A percentile compares a stretch with the other conserved stretches of the same genome.
These are phyloP conservation scores for Blastobasis lacticolella DNA, from an alignment of 2,888 invertebrate genomes.

Conservation along the genomic window DNA sequence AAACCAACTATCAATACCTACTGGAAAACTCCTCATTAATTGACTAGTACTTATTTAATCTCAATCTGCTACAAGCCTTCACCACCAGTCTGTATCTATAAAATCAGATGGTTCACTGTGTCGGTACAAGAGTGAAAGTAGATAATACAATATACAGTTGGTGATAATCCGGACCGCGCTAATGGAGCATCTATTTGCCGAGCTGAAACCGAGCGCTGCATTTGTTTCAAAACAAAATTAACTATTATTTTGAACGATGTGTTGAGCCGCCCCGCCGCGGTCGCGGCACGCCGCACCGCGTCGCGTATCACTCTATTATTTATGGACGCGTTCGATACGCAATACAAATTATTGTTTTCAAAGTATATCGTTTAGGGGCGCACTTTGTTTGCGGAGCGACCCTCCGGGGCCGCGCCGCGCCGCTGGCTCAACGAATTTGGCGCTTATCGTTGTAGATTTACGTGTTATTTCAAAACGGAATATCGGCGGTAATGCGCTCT, in stretches of 20 bases:
- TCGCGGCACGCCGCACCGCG: conserved; percentile 38
- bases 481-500: conserved; percentile 41
- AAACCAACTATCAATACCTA: too few species aligned
- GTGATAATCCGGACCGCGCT: too few species aligned
- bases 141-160: too few species aligned
- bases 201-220: too few species aligned
- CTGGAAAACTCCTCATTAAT: too few species aligned
- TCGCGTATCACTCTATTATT: conserved; percentile 73
- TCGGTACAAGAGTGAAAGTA: too few species aligned
- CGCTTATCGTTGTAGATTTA: conserved; percentile 39
- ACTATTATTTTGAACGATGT: conserved; percentile 2
- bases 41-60: too few species aligned
- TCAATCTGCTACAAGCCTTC: too few species aligned
- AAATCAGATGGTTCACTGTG: too few species aligned
- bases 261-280: conserved; percentile 34
- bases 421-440: conserved; percentile 35
- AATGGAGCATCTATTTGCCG: too few species aligned
- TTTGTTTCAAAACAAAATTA: neutral
- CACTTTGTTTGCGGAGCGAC: conserved; percentile 68
- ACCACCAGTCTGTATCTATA: too few species aligned
- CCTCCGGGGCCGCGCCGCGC: conserved; percentile 47
- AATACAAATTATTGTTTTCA: conserved; percentile 76
- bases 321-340: conserved; percentile 73
- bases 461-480: conserved; percentile 37
- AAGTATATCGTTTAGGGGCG: conserved; percentile 75